Evolutionary conservation across 64 coral and sea anemone genomes (phyloP).

Genomic region (Montipora cactus): DNA sequence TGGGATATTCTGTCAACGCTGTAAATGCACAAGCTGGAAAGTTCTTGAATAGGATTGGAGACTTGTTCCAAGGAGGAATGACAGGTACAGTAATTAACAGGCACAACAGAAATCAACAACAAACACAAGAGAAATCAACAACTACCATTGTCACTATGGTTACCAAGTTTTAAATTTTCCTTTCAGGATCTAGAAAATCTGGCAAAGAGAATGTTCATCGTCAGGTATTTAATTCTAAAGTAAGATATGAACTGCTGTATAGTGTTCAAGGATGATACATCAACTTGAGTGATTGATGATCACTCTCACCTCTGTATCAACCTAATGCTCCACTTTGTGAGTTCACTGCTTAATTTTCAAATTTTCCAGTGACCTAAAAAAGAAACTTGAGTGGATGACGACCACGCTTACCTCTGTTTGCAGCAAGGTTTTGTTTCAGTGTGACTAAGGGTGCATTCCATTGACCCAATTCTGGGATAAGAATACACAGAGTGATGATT

Average conservation of each 20-base stretch:
- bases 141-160: no score
- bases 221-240: background rate
- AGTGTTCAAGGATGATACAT: background rate
- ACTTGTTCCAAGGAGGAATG: slow-evolving; percentile 84
- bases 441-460: no score
- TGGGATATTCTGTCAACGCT: slow-evolving; percentile 82
- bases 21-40: slow-evolving; percentile 96
- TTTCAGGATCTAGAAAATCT: slow-evolving; percentile 36
- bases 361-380: background rate
- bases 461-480: no score
- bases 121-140: no score
- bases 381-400: no score
- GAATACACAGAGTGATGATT: no score
- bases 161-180: background rate
- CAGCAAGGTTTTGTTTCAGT: no score
- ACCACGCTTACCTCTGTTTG: no score
- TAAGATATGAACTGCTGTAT: background rate
- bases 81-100: slow-evolving; percentile 5
- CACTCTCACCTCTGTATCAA: no score
- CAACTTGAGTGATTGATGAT: no score
- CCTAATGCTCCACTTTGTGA: no score
- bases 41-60: slow-evolving; percentile 95
- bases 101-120: background rate
- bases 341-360: no score
- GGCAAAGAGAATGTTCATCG: slow-evolving; percentile 26